phyloP scores from a whole-genome alignment of 1,140 invertebrate species.

The Thaumatotibia leucotreta region DNA sequence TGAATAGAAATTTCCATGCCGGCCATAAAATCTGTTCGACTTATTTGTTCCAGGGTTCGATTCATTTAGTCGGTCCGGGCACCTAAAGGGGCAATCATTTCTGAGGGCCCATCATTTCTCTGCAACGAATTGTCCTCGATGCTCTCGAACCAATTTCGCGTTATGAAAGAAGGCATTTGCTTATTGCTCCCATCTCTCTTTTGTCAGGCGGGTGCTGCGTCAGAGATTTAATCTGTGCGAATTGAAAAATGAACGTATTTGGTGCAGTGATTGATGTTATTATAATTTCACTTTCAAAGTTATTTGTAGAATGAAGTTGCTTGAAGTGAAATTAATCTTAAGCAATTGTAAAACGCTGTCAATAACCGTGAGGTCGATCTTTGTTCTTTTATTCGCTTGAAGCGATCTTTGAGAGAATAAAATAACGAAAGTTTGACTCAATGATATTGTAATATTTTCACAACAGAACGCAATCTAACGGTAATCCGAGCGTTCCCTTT shows the following conservation, averaged over 20 bases:
- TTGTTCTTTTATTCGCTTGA: not conserved
- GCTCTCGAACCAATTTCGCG: conserved; percentile 58
- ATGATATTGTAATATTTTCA: conserved; percentile 2
- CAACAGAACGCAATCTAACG: not conserved
- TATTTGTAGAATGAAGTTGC: not conserved
- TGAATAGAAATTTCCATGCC: not conserved
- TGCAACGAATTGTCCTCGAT: conserved; percentile 52
- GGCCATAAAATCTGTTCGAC: not conserved
- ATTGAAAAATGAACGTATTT: conserved; percentile 27
- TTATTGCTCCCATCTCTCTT: conserved; percentile 59
- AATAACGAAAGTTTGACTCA: not conserved
- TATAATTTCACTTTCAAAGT: not conserved
- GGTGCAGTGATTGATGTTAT: conserved; percentile 8
- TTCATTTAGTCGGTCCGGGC: not conserved
- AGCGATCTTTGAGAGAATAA: not conserved
- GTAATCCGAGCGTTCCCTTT: not conserved
- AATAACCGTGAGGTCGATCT: not conserved
- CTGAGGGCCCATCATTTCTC: conserved; percentile 42
- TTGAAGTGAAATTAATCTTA: not conserved
- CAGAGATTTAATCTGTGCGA: conserved; percentile 37
- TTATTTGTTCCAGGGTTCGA: not conserved
- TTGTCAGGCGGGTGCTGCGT: conserved; percentile 51
- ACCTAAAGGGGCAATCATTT: conserved; percentile 49
- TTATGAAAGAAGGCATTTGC: conserved; percentile 64
- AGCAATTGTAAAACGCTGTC: not conserved